Percentiles rank a stretch among this genome's conserved stretches.
Conservation (phyloP, 2,888 invertebrate species). For the Laothoe populi region DNA sequence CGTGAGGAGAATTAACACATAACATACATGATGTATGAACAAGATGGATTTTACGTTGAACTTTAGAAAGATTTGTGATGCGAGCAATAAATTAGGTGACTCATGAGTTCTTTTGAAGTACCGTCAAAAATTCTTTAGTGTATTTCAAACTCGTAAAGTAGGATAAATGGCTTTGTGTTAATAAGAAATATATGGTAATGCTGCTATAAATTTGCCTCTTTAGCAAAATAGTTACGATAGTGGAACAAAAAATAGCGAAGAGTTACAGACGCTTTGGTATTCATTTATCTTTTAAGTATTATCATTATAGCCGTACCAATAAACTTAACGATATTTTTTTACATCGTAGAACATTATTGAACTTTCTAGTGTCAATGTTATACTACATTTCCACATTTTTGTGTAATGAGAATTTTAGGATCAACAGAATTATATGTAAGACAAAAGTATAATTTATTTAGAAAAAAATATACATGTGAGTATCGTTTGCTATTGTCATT, state of each 20-base stretch:
- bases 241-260: neutral
- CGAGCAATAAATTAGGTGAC: slow-evolving; percentile 10
- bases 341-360: no score
- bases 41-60: slow-evolving; percentile 6
- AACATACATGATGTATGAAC: slow-evolving; percentile 36
- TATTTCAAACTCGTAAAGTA: slow-evolving; percentile 20
- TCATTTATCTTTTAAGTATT: no score
- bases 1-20: slow-evolving; percentile 39
- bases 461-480: no score
- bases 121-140: slow-evolving; percentile 8
- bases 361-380: no score
- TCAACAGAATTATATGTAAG: no score
- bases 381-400: no score
- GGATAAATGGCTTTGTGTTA: slow-evolving; percentile 8
- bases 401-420: no score
- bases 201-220: neutral
- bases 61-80: slow-evolving; percentile 9
- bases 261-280: neutral
- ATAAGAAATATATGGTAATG: slow-evolving; percentile 10
- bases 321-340: no score
- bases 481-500: no score
- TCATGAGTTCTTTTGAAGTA: slow-evolving; percentile 5
- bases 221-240: neutral
- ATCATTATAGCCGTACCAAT: no score
- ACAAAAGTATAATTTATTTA: no score